These are phyloP conservation scores for Ypsolopha scabrella DNA, from an alignment of 2,888 invertebrate species.

Conservation along the genomic window DNA sequence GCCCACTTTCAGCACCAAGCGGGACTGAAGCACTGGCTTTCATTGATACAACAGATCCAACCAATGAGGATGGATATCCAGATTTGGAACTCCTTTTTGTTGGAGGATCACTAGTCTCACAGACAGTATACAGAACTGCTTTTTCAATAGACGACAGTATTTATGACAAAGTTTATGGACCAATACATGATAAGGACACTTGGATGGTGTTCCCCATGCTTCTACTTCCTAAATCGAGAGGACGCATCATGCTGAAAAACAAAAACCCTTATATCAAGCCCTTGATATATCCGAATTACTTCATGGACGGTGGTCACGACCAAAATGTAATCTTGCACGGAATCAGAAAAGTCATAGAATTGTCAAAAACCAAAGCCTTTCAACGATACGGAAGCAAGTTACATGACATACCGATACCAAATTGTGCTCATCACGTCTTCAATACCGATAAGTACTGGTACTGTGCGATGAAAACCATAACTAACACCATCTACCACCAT, in stretches of 20 bases:
- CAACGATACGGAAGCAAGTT: slow-evolving; percentile 59
- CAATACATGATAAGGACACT: slow-evolving; percentile 52
- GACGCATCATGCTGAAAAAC: slow-evolving; percentile 69
- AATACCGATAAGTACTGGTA: slow-evolving; percentile 76
- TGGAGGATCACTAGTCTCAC: slow-evolving; percentile 56
- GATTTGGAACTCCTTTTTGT: slow-evolving; percentile 71
- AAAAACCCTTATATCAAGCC: slow-evolving; percentile 77
- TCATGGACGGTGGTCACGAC: slow-evolving; percentile 69
- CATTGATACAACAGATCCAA: slow-evolving; percentile 56
- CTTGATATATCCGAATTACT: slow-evolving; percentile 74
- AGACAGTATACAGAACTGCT: slow-evolving; percentile 37
- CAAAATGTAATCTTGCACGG: slow-evolving; percentile 55
- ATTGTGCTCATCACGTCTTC: slow-evolving; percentile 63
- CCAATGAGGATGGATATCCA: slow-evolving; percentile 59
- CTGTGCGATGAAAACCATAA: slow-evolving; percentile 70
- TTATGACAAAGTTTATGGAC: slow-evolving; percentile 45
- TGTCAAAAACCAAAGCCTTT: slow-evolving; percentile 65
- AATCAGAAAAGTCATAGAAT: slow-evolving; percentile 44
- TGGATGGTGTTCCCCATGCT: slow-evolving; percentile 72
- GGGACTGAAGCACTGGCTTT: slow-evolving; percentile 65
- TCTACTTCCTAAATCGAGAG: slow-evolving; percentile 73
- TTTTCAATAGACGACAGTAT: slow-evolving; percentile 45
- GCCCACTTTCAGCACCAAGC: slow-evolving; percentile 43
- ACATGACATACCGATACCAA: slow-evolving; percentile 65
- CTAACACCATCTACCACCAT: slow-evolving; percentile 67